Conservation (phyloP, 2,888 invertebrate genomes). For the Germaria angustata region DNA sequence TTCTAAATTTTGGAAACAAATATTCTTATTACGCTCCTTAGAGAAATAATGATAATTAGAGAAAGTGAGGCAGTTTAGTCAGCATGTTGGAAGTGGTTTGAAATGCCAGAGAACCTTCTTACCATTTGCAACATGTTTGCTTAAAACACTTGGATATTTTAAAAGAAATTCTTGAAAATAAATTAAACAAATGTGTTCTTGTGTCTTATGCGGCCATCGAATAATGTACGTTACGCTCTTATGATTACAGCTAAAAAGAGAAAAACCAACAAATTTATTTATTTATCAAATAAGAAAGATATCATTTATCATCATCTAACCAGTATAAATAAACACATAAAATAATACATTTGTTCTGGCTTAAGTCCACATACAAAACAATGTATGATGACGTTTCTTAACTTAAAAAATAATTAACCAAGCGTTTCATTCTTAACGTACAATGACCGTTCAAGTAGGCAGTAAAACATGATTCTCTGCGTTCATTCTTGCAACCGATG, state of each 20-base stretch:
- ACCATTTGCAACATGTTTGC: conserved; percentile 32
- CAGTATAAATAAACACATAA: conserved; percentile 26
- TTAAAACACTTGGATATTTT: not conserved
- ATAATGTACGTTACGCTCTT: conserved; percentile 47
- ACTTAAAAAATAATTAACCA: conserved; percentile 36
- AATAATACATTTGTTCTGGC: not conserved
- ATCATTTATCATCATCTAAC: conserved; percentile 42
- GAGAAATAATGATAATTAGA: conserved; percentile 41
- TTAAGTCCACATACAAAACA: not conserved
- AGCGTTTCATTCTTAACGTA: conserved; percentile 70
- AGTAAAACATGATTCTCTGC: conserved; percentile 39
- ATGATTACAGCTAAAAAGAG: conserved; percentile 21
- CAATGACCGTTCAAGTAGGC: conserved; percentile 75
- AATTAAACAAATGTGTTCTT: no score
- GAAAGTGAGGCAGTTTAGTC: conserved; percentile 51
- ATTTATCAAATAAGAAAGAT: conserved; percentile 11
- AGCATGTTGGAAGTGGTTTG: no score
- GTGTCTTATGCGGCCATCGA: not conserved
- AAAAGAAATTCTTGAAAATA: not conserved
- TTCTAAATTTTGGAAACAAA: not conserved
- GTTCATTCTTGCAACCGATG: conserved; percentile 33
- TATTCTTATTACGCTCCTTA: not conserved
- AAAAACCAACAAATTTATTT: conserved; percentile 20
- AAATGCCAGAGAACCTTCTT: no score
- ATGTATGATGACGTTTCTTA: conserved; percentile 26